Evolutionary conservation across 2,888 invertebrate genomes (phyloP).

Genomic region (Tachina grossa): DNA sequence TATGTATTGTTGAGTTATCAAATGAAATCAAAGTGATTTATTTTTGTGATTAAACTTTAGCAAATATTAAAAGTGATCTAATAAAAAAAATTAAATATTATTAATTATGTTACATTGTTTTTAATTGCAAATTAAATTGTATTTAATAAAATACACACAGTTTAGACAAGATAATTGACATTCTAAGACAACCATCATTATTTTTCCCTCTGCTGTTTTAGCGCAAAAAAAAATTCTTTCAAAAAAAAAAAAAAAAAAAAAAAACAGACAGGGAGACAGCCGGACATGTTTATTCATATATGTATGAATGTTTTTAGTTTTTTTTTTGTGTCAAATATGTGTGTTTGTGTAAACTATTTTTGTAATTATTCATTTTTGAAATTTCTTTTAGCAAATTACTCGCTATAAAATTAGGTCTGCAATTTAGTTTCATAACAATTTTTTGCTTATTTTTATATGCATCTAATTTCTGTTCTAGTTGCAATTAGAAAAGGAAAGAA

Average conservation of each 20-base stretch:
- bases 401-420: slow-evolving; percentile 52
- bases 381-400: slow-evolving; percentile 48
- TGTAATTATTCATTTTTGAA: slow-evolving; percentile 52
- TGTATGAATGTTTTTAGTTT: neutral
- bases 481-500: neutral
- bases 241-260: slow-evolving; percentile 10
- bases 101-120: slow-evolving; percentile 55
- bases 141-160: slow-evolving; percentile 65
- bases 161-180: slow-evolving; percentile 69
- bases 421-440: slow-evolving; percentile 9
- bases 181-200: slow-evolving; percentile 73
- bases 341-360: slow-evolving; percentile 32
- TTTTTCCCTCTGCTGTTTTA: slow-evolving; percentile 9
- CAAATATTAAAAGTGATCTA: slow-evolving; percentile 35
- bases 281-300: slow-evolving; percentile 11
- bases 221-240: slow-evolving; percentile 6
- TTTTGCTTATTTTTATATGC: slow-evolving; percentile 9
- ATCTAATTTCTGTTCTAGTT: neutral
- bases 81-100: slow-evolving; percentile 17
- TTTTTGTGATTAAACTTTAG: slow-evolving; percentile 45
- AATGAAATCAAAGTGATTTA: slow-evolving; percentile 1
- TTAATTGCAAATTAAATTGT: slow-evolving; percentile 68
- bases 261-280: neutral
- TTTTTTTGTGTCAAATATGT: neutral
- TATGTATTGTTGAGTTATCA: neutral